These are phyloP conservation scores for Tenebrosternarchus preto DNA, from an alignment of 2,113 vertebrate species.

Conservation along the genomic window DNA sequence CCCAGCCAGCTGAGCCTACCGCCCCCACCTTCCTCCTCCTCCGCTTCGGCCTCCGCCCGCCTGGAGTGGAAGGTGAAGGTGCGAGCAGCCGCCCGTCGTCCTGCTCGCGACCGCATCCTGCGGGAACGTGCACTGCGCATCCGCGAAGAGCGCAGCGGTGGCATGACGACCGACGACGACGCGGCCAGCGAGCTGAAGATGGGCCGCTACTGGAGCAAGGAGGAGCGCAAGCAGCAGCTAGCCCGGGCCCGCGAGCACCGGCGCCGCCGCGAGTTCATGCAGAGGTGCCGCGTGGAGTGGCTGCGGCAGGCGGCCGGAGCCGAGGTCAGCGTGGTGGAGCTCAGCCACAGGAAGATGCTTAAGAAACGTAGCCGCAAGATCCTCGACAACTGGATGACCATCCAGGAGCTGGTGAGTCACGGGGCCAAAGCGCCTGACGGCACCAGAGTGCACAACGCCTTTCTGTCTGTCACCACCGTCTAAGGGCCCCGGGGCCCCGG, in stretches of 20 bases:
- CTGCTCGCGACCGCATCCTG: slow-evolving; percentile 89
- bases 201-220: slow-evolving; percentile 98
- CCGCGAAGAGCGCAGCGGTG: slow-evolving; percentile 89
- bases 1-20: slow-evolving; percentile 91
- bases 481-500: slow-evolving; percentile 60
- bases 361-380: slow-evolving; percentile 97
- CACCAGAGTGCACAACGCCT: slow-evolving; percentile 89
- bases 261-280: slow-evolving; percentile 91
- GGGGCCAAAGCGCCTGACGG: slow-evolving; percentile 91
- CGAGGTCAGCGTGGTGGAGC: slow-evolving; percentile 92
- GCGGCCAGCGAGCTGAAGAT: slow-evolving; percentile 96
- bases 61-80: slow-evolving; percentile 97
- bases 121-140: slow-evolving; percentile 93
- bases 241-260: slow-evolving; percentile 90
- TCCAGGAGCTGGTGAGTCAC: slow-evolving; percentile 97
- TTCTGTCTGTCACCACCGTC: slow-evolving; percentile 96
- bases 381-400: slow-evolving; percentile 99
- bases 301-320: slow-evolving; percentile 87
- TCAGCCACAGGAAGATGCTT: slow-evolving; percentile 99
- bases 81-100: slow-evolving; percentile 90
- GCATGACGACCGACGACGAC: slow-evolving; percentile 94
- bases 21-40: slow-evolving; percentile 66
- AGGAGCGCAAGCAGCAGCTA: slow-evolving; percentile 94
- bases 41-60: slow-evolving; percentile 69
- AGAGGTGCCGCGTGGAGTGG: slow-evolving; percentile 89